Evolutionary conservation across 2,797 vertebrate species (phyloP).

Genomic region (Enteromius afrohamiltoni): DNA sequence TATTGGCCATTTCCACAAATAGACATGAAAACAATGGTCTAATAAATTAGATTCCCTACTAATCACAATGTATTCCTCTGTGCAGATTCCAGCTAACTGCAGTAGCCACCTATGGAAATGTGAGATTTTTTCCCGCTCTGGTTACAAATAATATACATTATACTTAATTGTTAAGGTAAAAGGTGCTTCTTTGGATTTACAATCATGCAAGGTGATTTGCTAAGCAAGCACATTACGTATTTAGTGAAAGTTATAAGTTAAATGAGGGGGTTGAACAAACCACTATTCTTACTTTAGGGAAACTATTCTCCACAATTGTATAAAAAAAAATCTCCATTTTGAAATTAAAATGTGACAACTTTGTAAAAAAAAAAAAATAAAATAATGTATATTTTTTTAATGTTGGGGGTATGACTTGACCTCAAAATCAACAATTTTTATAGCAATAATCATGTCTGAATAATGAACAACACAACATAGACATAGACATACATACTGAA

Average conservation of each 20-base stretch:
- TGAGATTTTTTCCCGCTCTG: not conserved
- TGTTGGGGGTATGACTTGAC: not conserved
- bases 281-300: too few species aligned
- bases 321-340: not conserved
- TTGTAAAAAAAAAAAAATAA: not conserved
- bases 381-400: too few species aligned
- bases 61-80: constrained; percentile 22
- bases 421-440: not conserved
- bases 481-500: not conserved
- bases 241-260: not conserved
- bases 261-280: not conserved
- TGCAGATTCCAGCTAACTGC: not conserved
- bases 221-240: not conserved
- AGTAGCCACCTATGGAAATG: not conserved
- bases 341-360: not conserved
- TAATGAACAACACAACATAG: not conserved
- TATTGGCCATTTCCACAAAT: constrained; percentile 64
- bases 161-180: not conserved
- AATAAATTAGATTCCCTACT: constrained; percentile 61
- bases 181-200: not conserved
- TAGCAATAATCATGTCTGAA: not conserved
- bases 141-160: not conserved
- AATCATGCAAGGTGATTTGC: not conserved
- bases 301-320: not conserved
- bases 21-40: constrained; percentile 58